Evolutionary conservation across 1,140 invertebrate genomes (phyloP).

Genomic region (Dreissena rostriformis): DNA sequence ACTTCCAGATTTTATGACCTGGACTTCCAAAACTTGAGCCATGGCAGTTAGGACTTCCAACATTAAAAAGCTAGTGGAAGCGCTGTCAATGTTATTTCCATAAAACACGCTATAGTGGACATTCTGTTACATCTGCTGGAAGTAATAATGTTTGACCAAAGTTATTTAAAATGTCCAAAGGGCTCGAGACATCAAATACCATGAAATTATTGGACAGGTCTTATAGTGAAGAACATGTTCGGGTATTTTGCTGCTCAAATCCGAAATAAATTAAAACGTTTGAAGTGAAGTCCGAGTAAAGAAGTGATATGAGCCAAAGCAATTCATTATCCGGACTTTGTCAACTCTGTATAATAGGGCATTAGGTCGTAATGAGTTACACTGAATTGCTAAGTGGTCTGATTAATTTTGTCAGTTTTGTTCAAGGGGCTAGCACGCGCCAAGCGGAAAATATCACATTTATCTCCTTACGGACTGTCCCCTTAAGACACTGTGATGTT

Average conservation of each 20-base stretch:
- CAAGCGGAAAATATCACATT: slow-evolving; percentile 51
- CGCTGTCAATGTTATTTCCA: too few species aligned
- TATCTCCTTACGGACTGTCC: slow-evolving; percentile 38
- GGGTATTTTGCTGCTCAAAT: slow-evolving; percentile 17
- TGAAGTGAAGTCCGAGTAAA: slow-evolving; percentile 30
- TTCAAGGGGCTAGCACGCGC: slow-evolving; percentile 41
- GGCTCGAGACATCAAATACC: not conserved
- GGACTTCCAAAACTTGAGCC: too few species aligned
- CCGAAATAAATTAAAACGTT: slow-evolving; percentile 53
- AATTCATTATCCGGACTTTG: slow-evolving; percentile 35
- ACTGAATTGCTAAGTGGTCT: slow-evolving; percentile 38
- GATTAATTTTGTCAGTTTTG: slow-evolving; percentile 40
- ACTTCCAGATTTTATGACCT: too few species aligned
- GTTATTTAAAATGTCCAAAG: not conserved
- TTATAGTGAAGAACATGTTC: slow-evolving; percentile 42
- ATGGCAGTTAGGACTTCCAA: too few species aligned
- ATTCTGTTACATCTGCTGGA: not conserved
- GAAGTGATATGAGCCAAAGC: slow-evolving; percentile 37
- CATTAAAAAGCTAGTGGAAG: too few species aligned
- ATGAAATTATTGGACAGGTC: not conserved
- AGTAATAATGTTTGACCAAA: not conserved
- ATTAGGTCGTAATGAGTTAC: slow-evolving; percentile 32
- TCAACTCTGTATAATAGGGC: slow-evolving; percentile 47
- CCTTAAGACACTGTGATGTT: slow-evolving; percentile 33
- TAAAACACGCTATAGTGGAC: too few species aligned